Conservation (phyloP, 2,888 invertebrate genomes). For the Gandaritis pyraliata region DNA sequence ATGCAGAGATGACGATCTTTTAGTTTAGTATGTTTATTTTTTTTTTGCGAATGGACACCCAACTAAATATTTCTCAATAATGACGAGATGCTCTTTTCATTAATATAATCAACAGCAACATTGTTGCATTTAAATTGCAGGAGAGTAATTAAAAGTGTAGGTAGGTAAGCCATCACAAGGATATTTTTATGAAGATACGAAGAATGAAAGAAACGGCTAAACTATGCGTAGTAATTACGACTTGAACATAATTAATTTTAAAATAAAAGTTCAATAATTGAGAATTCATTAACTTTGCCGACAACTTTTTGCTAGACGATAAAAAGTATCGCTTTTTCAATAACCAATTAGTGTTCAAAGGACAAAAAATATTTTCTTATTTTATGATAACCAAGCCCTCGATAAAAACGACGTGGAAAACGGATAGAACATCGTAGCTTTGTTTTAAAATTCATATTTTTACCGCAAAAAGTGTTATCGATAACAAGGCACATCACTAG, state of each 20-base stretch:
- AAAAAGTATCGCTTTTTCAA: conserved; percentile 25
- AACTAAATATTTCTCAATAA: no score
- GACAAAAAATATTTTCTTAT: conserved; percentile 26
- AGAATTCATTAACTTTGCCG: conserved; percentile 11
- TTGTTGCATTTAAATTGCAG: no score
- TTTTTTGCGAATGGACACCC: background rate
- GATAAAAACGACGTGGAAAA: conserved; percentile 27
- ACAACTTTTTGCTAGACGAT: conserved; percentile 19
- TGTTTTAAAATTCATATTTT: conserved; percentile 52
- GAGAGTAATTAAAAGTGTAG: no score
- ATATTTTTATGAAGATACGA: no score
- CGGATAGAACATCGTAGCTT: conserved; percentile 42
- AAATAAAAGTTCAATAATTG: conserved; percentile 12
- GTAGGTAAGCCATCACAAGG: no score
- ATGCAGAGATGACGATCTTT: conserved; percentile 4
- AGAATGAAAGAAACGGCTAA: background rate
- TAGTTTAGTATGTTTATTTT: background rate
- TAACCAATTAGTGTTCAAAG: conserved; percentile 31
- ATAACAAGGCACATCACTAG: conserved; percentile 50
- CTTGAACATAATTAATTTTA: conserved; percentile 5
- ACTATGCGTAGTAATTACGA: conserved; percentile 16
- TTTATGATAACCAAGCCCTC: conserved; percentile 23
- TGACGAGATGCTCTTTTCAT: no score
- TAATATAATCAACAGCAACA: no score
- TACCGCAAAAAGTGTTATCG: conserved; percentile 38